Evolutionary conservation across 2,888 invertebrate species (phyloP), one percentile per base, ranked within the genome.

Genomic region (Diadegma fenestrale): DNA sequence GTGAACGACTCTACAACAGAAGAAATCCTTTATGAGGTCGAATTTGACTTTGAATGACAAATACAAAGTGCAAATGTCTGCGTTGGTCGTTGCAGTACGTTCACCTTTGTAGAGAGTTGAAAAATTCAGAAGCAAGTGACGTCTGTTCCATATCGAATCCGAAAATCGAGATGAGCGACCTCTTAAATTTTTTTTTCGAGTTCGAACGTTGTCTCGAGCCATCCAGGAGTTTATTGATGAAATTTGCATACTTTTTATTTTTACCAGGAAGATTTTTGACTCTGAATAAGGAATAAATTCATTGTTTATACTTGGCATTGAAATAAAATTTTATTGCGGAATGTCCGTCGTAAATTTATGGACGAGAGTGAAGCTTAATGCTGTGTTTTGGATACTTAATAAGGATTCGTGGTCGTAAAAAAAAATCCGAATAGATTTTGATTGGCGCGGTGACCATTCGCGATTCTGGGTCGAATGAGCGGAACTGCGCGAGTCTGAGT

Each of bases 401-500:
- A 26, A 58, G 12, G 54, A 58, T 58, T 26, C 54, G 26, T 3
- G 10, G 1, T 8, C 30, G n/a, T n/a, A 17, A 61, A 73, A 17
- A 17, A 7, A 41, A 43, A 22, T 58, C 37, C 41, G 33, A 73
- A 41, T 58, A 37, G 26, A 17, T 54, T 73, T 43, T 41, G 37
- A 66, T 66, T 54, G 37, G 64, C 19, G 7, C 12, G 66, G 19
- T 79, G 48, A 19, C 26, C 51, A 61, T 61, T 79, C 19, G 69
- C 43, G 73, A 86, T 86, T 86, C 85, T 86, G 85, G 85, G 85
- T 86, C 82, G 80, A 77, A 66, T 68, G 82, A 79, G 82, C 75
- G 58, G 81, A 85, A 61, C 68, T 73, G 22, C 54, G 75, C 51
- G 45, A 26, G 45, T 75, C 80, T 77, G 86, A 86, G 87, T 87